Evolutionary conservation across 2,797 vertebrate genomes (phyloP).

Genomic region (Numenius phaeopus): DNA sequence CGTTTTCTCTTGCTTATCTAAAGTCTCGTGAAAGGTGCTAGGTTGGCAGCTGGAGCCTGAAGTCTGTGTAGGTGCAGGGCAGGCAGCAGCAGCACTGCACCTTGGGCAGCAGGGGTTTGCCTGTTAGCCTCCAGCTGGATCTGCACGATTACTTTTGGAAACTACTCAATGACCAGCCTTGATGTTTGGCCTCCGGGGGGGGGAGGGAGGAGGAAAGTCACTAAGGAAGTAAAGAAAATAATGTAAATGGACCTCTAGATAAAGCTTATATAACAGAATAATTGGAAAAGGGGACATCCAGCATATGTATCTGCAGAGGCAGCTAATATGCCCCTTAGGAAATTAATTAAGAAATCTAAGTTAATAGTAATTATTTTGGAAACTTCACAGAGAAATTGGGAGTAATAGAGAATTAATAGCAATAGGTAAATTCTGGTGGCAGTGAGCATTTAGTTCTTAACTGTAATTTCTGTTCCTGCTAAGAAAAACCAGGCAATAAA

Average conservation of each 20-base stretch:
- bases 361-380: conserved; percentile 46
- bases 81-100: background rate
- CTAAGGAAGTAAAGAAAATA: background rate
- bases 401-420: background rate
- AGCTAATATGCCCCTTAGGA: background rate
- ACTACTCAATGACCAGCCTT: background rate
- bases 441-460: background rate
- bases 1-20: background rate
- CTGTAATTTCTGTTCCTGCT: background rate
- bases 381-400: background rate
- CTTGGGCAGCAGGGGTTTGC: background rate
- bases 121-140: background rate
- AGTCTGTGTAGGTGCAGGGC: background rate
- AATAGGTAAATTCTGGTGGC: background rate
- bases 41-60: background rate
- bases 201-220: too few species aligned
- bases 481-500: background rate
- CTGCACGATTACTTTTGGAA: background rate
- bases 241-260: background rate
- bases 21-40: background rate
- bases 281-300: background rate
- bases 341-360: conserved; percentile 44
- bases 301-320: background rate
- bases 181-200: background rate
- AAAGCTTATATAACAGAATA: background rate